A percentile compares a stretch with the other conserved stretches of the same genome.
Evolutionary conservation across 2,113 vertebrate species (phyloP).

Genomic region (Oreochromis spilurus): DNA sequence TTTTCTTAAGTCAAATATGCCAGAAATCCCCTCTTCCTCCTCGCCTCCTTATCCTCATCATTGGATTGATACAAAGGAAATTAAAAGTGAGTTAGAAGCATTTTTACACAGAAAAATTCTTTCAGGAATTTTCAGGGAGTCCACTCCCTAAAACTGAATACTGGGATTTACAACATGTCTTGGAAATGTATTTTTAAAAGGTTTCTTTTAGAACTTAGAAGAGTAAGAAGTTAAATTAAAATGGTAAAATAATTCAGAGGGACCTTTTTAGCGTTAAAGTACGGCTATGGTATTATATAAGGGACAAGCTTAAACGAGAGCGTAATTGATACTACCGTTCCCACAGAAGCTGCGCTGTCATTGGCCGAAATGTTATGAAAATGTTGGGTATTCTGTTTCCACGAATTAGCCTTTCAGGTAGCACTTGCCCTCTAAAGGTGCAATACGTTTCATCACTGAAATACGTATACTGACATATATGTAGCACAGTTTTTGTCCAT

Average conservation of each 20-base stretch:
- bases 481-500: background rate
- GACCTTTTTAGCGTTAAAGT: background rate
- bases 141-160: background rate
- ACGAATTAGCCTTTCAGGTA: rapidly evolving
- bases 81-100: background rate
- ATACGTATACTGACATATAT: background rate
- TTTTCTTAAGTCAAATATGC: background rate
- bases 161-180: background rate
- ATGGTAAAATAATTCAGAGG: background rate
- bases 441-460: rapidly evolving
- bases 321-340: rapidly evolving
- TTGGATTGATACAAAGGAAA: background rate
- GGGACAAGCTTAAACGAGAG: background rate
- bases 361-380: background rate
- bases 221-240: background rate
- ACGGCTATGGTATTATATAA: background rate
- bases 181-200: background rate
- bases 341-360: background rate
- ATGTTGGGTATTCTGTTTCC: rapidly evolving
- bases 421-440: rapidly evolving
- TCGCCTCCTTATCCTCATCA: background rate
- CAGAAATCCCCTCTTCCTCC: background rate
- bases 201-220: background rate
- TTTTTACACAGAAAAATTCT: background rate
- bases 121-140: background rate